Base-by-base conservation (phyloP, 2,113 vertebrate species). In the Phrynosoma platyrhinos region DNA sequence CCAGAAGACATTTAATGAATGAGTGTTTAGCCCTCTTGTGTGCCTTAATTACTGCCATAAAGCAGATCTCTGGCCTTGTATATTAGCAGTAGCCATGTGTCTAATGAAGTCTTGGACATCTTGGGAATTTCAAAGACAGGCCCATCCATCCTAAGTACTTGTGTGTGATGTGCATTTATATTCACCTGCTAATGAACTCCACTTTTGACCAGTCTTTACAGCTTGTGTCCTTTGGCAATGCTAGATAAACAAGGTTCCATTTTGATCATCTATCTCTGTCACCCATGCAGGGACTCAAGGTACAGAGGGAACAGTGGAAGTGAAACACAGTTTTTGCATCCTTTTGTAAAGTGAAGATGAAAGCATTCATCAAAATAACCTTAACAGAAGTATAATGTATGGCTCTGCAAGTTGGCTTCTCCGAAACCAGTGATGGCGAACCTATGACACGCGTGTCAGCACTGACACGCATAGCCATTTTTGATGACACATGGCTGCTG, bases 11-110 rank as follows among this genome's bases (percentile, higher is more conserved):
- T 36, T 42, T 27, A 36, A 4, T 40, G n/a, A 40, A 8, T n/a
- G 47, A 36, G n/a, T 47, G 23, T 68, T 83, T 7, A 74, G 4
- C 1, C 32, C 58, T 81, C 75, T 72, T 53, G 47, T 13, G 20
- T n/a, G 9, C 16, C 20, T 74, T 88, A 30, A 87, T 88, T 83
- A 87, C 71, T 85, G 40, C 20, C 85, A 7, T 66, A 79, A n/a
- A 87, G 79, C 64, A n/a, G 23, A 62, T 0, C 18, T 71, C 21
- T 1, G 47, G n/a, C 55, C 47, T 27, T 69, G 4, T 20, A 13
- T 72, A 71, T 58, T 53, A 18, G 62, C 66, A 32, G 21, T 71
- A 87, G 77, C 62, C 25, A 8, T 87, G 25, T 76, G 23, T 62
- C 23, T 82, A 85, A 4, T 23, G 40, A 55, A 52, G 27, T 69